Evolutionary conservation across 2,888 invertebrate genomes (phyloP).

Genomic region (Xestia c-nigrum): DNA sequence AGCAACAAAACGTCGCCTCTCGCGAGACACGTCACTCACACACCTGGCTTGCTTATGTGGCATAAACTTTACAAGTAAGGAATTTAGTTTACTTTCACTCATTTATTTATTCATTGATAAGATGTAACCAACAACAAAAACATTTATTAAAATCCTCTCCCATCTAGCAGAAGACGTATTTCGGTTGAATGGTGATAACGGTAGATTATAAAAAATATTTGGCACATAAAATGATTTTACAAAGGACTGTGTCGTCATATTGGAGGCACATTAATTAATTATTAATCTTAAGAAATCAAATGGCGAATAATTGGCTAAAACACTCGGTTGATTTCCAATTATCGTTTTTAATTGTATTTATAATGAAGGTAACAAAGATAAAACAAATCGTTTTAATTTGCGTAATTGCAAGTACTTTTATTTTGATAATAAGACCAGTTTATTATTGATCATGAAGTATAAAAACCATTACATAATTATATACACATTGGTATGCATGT

Average conservation of each 20-base stretch:
- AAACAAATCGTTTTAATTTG: constrained; percentile 27
- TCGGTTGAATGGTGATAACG: not conserved
- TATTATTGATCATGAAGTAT: constrained; percentile 3
- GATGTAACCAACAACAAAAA: not conserved
- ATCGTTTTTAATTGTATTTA: constrained; percentile 27
- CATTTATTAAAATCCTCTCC: not conserved
- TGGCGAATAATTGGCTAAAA: constrained; percentile 27
- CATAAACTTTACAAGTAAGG: no score
- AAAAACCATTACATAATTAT: constrained; percentile 10
- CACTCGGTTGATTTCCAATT: constrained; percentile 30
- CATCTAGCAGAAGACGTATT: not conserved
- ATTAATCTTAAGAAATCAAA: constrained; percentile 11
- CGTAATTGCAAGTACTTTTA: not conserved
- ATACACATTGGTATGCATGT: constrained; percentile 7
- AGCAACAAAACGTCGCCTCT: constrained; percentile 66
- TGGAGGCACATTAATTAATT: constrained; percentile 6
- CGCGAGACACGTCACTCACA: constrained; percentile 64
- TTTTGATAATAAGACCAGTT: constrained; percentile 30
- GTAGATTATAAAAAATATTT: not conserved
- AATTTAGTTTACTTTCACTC: no score
- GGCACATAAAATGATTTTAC: not conserved
- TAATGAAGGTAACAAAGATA: constrained; percentile 13
- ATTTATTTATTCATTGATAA: no score
- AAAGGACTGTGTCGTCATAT: not conserved
- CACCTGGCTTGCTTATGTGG: constrained; percentile 60